Evolutionary conservation across 1,140 invertebrate genomes (phyloP), one percentile per base, ranked within the genome.

Genomic region (Drosophila pectinifera): DNA sequence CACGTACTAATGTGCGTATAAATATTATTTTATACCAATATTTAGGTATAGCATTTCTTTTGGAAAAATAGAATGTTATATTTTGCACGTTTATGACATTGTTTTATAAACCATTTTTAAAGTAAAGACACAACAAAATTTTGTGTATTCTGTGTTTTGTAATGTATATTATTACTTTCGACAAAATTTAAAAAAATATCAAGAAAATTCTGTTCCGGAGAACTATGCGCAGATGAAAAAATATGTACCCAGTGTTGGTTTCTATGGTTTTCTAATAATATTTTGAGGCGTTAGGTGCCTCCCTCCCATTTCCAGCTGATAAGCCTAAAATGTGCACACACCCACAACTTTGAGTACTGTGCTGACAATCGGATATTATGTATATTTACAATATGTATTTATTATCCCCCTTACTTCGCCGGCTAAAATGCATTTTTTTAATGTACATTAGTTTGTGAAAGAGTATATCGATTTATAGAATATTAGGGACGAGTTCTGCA

Each of bases 181-280:
- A n/a, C 42, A 42, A 0, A 16, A 34, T 53, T n/a, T 2, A n/a
- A n/a, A n/a, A n/a, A n/a, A n/a, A n/a, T n/a, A n/a, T n/a, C n/a
- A n/a, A n/a, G 20, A 51, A 13, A 6, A 2, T 28, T 1, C 11
- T 14, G 11, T 51, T 31, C 4, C 13, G 34, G 14, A 22, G 39
- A 65, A 36, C 45, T 65, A 22, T 49, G 45, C 34, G 36, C 59
- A 65, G 64, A 68, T 68, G 36, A 53, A 68, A 48, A 51, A 16
- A 6, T 68, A 34, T 42, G 59, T 68, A 68, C 34, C 45, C 42
- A 20, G 16, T 42, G 59, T 43, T 62, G 48, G 64, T 68, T 65
- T 64, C 45, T 26, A 68, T 65, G 64, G 59, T 68, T 68, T 51
- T 39, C 36, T n/a, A 48, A 64, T 34, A 41, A 11, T 63, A 64